Base-by-base conservation (phyloP, 2,888 invertebrate species). In the Lacanobia oleracea region DNA sequence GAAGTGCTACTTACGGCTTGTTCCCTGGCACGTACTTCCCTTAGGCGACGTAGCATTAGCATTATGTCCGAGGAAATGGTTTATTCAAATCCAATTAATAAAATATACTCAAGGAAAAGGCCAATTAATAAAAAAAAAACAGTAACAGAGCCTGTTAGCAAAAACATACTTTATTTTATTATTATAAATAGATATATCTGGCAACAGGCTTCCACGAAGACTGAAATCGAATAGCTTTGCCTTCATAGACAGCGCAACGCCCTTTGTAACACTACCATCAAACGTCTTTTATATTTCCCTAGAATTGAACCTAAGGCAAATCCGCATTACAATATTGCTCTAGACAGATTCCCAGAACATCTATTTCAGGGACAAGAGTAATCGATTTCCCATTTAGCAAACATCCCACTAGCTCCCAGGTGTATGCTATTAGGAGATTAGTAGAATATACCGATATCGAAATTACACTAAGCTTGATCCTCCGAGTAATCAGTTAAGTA, bases 361-460 rank as follows among this genome's bases (percentile, higher is more conserved):
- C 7, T 14, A 10, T 57, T 59, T 64, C 40, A 65, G 18, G 12
- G n/a, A 16, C 40, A 43, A 72, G 23, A 65, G 37, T 48, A 53
- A 66, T 59, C 27, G 21, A 48, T 53, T 73, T 59, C 37, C 14
- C 59, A 57, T 73, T 51, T 18, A 51, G 23, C 23, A 9, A 65
- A 16, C 12, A 48, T 48, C 18, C n/a, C 14, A 27, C 10, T 33
- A 43, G 56, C 43, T 57, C 43, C 62, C 53, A n/a, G 27, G 23
- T 61, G 60, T 48, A 48, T 37, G 53, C 16, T 43, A 43, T 37
- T 23, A 60, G 33, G 21, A 53, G 27, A 48, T 71, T 40, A 50
- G 23, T 48, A 21, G 21, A 37, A 54, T 48, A 61, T 12, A n/a
- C n/a, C 8, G n/a, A 14, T 43, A 50, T 33, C 33, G 33, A 33